Evolutionary conservation across 2,797 vertebrate species (phyloP), one percentile per base, ranked within the genome.

Genomic region (Brachyalestes nurse): DNA sequence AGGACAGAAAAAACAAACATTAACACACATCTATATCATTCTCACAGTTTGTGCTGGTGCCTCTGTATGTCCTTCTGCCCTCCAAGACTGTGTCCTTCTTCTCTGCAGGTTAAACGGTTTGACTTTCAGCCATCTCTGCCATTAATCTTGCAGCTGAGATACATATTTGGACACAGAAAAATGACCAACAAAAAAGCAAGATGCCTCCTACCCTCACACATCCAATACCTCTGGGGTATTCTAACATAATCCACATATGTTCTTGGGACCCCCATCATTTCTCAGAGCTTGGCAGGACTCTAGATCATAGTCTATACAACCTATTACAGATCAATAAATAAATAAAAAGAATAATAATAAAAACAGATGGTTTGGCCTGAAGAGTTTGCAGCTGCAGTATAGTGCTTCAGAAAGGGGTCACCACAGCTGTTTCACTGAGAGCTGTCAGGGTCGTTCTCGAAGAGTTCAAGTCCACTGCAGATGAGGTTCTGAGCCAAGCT

Each of bases 391-490:
- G 49, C n/a, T 21, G 51, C 28, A n/a, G 45, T 25, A n/a, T 23
- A 25, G 65, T 42, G n/a, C n/a, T 71, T 75, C 19, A 40, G 28
- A 23, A 25, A 17, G 6, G 51, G 61, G 45, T 51, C 13, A 14
- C 1, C 13, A 3, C 49, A 40, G 47, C 40, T 82, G 77, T 88
- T 84, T 95, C 91, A 95, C 79, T 91, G 90, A 82, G 90, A 90
- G 86, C 85, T 87, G 82, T 85, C 85, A 72, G 92, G 93, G 87
- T 94, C 87, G 86, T 93, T 94, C 88, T 97, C 95, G 83, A 99
- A 99, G 88, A 99, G 90, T 85, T 95, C 92, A 67, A 97, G 89
- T 83, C 97, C 97, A 81, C 95, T 95, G 89, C 93, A 93, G 85
- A 98, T 91, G 83, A 96, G 95, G 88, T 92, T 93, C 90, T 97